Evolutionary conservation across 1,140 invertebrate genomes (phyloP), one percentile per base, ranked within the genome.

Genomic region (Habropoda laboriosa): DNA sequence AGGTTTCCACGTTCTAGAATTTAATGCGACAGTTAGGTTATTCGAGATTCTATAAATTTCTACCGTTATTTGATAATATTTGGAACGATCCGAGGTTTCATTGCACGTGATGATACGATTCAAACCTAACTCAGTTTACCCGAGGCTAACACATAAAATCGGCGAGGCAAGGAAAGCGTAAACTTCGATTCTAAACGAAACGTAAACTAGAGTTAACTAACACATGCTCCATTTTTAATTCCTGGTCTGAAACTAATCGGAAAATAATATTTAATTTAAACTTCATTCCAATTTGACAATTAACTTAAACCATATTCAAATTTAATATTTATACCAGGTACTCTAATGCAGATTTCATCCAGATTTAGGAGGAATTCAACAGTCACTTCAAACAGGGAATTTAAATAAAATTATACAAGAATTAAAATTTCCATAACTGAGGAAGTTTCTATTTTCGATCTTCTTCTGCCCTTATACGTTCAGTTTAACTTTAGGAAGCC

Each of bases 21-120:
- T 61, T 47, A 32, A n/a, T 32, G 18, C 2, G 4, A 12, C 5
- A 32, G 18, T 66, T 32, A 45, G 8, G 0, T 18, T 32, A 18
- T 38, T 38, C 12, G 27, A 6, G 12, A 66, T 66, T 66, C 5
- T 47, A n/a, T 30, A 66, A 66, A 66, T 68, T 68, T 49, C 3
- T 6, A 1, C 27, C 2, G 32, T 18, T 51, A 35, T 18, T 35
- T 16, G 6, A 24, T 35, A 24, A 68, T 13, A 68, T 35, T 68
- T 24, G 45, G 12, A n/a, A 67, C 32, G 27, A 24, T 51, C 35
- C 21, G 8, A 18, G 3, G 21, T 49, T 68, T 49, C 10, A 32
- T n/a, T 51, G 10, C 45, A 51, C 42, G 3, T 7, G 24, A 35
- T 32, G 12, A 24, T 67, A 35, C 21, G 45, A 49, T 49, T 38